phyloP scores from a whole-genome alignment of 2,888 invertebrate species.

The Drosophila kanekoi region DNA sequence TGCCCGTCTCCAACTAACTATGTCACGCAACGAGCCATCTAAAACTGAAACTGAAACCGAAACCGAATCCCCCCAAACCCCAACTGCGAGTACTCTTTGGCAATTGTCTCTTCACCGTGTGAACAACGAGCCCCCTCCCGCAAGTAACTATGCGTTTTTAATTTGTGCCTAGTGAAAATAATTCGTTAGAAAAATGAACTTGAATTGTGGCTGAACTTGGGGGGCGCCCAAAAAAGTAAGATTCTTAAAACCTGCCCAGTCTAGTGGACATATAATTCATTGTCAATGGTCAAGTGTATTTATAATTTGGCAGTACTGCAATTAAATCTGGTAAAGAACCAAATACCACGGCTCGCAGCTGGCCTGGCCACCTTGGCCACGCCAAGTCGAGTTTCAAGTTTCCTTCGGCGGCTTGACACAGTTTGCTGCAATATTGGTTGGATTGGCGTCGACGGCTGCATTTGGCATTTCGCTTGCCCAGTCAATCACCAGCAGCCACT shows the following conservation, averaged over 20 bases:
- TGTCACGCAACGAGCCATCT: slow-evolving; percentile 55
- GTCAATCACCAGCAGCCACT: slow-evolving; percentile 40
- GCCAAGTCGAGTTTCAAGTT: slow-evolving; percentile 67
- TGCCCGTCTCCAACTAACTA: slow-evolving; percentile 32
- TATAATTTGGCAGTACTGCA: slow-evolving; percentile 40
- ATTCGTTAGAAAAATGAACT: slow-evolving; percentile 46
- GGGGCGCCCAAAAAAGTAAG: slow-evolving; percentile 10
- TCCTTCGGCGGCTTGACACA: slow-evolving; percentile 76
- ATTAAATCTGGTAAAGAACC: slow-evolving; percentile 70
- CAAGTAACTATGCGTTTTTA: slow-evolving; percentile 43
- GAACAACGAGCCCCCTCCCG: slow-evolving; percentile 26
- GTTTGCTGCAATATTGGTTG: slow-evolving; percentile 57
- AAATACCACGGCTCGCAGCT: slow-evolving; percentile 49
- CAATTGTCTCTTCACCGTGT: slow-evolving; percentile 48
- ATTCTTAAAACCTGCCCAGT: slow-evolving; percentile 44
- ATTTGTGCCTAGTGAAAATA: slow-evolving; percentile 30
- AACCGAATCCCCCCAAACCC: slow-evolving; percentile 1
- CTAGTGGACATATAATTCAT: slow-evolving; percentile 42
- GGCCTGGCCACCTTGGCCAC: slow-evolving; percentile 48
- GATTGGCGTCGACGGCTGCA: slow-evolving; percentile 56
- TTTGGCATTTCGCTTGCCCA: slow-evolving; percentile 69
- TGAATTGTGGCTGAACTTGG: slow-evolving; percentile 49
- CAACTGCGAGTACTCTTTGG: slow-evolving; percentile 20
- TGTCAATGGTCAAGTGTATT: slow-evolving; percentile 72
- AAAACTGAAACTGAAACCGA: slow-evolving; percentile 10